Base-by-base conservation (phyloP, 2,797 vertebrate species). In the Pseudochaenichthys georgianus region DNA sequence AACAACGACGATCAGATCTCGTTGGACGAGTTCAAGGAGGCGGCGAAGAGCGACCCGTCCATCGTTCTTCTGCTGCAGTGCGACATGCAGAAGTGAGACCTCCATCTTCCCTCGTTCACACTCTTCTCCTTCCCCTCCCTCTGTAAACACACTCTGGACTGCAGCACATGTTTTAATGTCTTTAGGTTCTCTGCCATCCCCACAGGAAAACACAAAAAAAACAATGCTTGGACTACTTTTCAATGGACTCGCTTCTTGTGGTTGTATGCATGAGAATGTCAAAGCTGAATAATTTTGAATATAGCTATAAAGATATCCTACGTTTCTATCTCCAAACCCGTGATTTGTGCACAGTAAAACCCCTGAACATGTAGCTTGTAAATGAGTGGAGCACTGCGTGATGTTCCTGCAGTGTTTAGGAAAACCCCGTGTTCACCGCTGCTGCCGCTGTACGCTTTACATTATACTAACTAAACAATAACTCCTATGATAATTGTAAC, bases 211-310 rank as follows among this genome's bases (percentile, higher is more conserved):
- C 6, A 2, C 13, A 38, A 46, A 85, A 3, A 83, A 83, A 77
- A 85, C 83, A 91, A 95, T 96, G 97, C 97, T 97, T 97, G 98
- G 98, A 99, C 97, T 97, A 97, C 96, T 98, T 98, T 97, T 97
- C 95, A 97, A 98, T 96, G 97, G 97, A 99, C 97, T 98, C 95
- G 97, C 97, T 99, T 99, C 97, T 97, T 98, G 98, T 99, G 98
- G 98, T 99, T 95, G 96, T 97, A 97, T 99, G 98, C 98, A 99
- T 99, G 98, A 99, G 97, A 98, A 99, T 98, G 97, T 99, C 95
- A 98, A 97, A 96, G 98, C 98, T 97, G 96, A 97, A 96, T 96
- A 94, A 97, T 96, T 97, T 97, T 96, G 96, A 97, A 96, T 92
- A 93, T 95, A 93, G 91, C 89, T 94, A 95, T 95, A 96, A 28